Evolutionary conservation across 2,113 vertebrate species (phyloP).

Genomic region (Dasyornis broadbenti): DNA sequence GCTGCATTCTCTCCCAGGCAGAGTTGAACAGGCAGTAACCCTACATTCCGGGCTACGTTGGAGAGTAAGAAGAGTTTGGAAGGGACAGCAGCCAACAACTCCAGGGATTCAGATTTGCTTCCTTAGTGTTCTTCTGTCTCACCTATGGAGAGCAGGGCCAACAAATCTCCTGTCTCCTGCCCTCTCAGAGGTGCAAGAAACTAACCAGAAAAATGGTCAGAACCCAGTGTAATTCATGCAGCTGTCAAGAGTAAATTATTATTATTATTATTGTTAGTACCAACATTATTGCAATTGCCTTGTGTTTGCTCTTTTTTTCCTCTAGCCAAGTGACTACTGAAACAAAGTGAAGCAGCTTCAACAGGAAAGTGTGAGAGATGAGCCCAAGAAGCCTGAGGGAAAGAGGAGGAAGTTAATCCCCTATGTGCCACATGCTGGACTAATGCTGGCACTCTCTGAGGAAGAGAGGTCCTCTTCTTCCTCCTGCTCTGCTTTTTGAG

Average conservation of each 20-base stretch:
- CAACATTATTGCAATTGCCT: neutral
- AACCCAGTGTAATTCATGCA: neutral
- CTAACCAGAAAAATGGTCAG: neutral
- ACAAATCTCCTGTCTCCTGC: neutral
- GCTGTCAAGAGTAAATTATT: neutral
- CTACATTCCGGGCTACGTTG: neutral
- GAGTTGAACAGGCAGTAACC: neutral
- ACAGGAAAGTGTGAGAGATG: neutral
- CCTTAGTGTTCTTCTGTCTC: neutral
- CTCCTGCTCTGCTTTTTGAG: neutral
- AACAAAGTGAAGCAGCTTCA: neutral
- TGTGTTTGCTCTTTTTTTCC: neutral
- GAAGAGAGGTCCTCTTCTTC: neutral
- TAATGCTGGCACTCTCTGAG: neutral
- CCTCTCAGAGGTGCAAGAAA: neutral
- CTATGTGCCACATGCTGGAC: neutral
- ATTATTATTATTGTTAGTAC: neutral
- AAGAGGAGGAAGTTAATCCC: neutral
- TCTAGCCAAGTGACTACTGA: neutral
- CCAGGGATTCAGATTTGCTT: neutral
- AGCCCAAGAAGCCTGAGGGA: neutral
- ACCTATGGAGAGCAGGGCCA: neutral
- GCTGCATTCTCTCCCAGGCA: fast-evolving
- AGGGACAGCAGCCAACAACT: neutral
- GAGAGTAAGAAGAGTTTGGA: neutral